These are phyloP conservation scores for Ypsolopha sequella DNA, from an alignment of 2,888 invertebrate genomes.

Conservation along the genomic window DNA sequence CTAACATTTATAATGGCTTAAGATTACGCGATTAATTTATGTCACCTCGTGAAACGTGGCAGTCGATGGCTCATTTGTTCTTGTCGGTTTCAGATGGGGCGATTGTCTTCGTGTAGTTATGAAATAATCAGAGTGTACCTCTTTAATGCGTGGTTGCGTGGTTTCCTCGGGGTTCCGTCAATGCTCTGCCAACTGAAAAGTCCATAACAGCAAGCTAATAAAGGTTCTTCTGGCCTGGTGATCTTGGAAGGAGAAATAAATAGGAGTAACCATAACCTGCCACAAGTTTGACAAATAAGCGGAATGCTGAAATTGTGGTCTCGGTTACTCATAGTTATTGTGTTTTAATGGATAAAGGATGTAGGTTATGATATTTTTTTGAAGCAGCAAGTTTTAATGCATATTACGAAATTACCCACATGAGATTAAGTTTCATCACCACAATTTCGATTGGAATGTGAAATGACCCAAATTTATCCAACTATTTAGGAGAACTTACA, in stretches of 20 bases:
- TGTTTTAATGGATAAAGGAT: background rate
- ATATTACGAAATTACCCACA: background rate
- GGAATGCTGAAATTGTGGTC: no score
- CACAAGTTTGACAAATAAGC: no score
- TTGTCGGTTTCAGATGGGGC: background rate
- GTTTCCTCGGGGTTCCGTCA: constrained; percentile 27
- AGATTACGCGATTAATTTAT: constrained; percentile 46
- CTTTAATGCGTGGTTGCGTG: constrained; percentile 25
- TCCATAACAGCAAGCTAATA: constrained; percentile 62
- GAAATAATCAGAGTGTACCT: constrained; percentile 57
- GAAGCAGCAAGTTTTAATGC: background rate
- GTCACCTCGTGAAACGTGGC: constrained; percentile 49
- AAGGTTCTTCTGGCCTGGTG: constrained; percentile 28
- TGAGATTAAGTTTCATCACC: background rate
- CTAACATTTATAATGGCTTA: constrained; percentile 29
- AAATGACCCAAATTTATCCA: no score
- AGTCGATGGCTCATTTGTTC: background rate
- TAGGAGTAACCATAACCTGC: background rate
- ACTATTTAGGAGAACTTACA: no score
- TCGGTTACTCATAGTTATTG: background rate
- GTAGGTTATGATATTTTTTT: background rate
- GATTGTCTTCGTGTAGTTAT: no score
- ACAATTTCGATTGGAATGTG: background rate
- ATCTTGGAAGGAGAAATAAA: constrained; percentile 16
- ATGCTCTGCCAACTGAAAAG: constrained; percentile 61